These are phyloP conservation scores for Drosophila repletoides DNA, from an alignment of 1,140 invertebrate species.

Conservation along the genomic window DNA sequence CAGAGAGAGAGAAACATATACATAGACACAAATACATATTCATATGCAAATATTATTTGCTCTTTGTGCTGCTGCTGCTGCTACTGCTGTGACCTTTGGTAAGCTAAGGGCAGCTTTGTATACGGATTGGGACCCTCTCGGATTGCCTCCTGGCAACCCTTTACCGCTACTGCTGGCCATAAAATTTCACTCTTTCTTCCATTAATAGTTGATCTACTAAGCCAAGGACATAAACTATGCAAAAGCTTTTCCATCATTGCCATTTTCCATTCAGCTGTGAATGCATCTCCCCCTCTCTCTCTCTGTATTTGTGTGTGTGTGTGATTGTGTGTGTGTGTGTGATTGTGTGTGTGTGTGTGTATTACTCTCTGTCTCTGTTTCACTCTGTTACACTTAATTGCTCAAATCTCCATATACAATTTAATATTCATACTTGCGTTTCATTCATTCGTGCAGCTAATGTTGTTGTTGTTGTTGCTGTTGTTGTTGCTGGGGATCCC, in stretches of 20 bases:
- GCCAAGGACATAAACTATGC: slow-evolving; percentile 67
- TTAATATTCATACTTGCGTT: slow-evolving; percentile 79
- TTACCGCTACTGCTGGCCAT: slow-evolving; percentile 34
- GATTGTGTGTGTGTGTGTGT: neutral
- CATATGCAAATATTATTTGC: slow-evolving; percentile 42
- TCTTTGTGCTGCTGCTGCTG: slow-evolving; percentile 26
- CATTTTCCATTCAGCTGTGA: slow-evolving; percentile 40
- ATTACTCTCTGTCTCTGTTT: slow-evolving; percentile 21
- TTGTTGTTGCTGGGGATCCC: no score
- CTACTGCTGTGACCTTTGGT: slow-evolving; percentile 35
- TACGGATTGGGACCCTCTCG: slow-evolving; percentile 4
- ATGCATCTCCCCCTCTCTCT: neutral
- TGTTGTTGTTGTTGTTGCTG: no score
- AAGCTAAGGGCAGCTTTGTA: slow-evolving; percentile 33
- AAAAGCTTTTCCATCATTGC: slow-evolving; percentile 69
- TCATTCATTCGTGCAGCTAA: slow-evolving; percentile 70
- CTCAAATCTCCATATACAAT: slow-evolving; percentile 73
- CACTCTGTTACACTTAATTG: slow-evolving; percentile 50
- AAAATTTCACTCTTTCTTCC: slow-evolving; percentile 64
- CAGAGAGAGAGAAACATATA: no score
- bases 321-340: neutral
- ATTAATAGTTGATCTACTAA: slow-evolving; percentile 79
- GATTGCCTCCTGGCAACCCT: neutral
- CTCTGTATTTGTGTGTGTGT: neutral
- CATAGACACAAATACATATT: neutral